phyloP scores from a whole-genome alignment of 2,797 vertebrate genomes.

The Serranus cabrilla region DNA sequence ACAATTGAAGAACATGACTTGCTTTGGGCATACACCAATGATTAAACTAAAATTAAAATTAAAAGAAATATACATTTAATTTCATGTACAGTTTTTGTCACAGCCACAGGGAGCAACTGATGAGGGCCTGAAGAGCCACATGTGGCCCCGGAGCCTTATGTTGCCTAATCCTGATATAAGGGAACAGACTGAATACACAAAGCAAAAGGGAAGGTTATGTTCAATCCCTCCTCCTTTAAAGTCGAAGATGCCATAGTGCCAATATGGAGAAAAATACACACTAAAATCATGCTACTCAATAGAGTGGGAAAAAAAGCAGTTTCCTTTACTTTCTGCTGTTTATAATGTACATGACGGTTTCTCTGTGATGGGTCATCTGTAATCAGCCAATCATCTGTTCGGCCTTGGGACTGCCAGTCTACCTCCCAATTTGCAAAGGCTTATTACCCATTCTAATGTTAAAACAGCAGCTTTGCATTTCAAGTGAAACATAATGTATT shows the following conservation, averaged over 20 bases:
- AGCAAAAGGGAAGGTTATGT: background rate
- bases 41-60: too few species aligned
- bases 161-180: too few species aligned
- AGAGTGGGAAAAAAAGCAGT: background rate
- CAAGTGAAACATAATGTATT: conserved; percentile 56
- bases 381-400: conserved; percentile 17
- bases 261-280: background rate
- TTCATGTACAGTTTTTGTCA: too few species aligned
- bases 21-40: too few species aligned
- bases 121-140: too few species aligned
- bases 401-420: conserved; percentile 28
- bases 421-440: conserved; percentile 42
- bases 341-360: background rate
- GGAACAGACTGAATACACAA: too few species aligned
- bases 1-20: too few species aligned
- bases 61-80: too few species aligned
- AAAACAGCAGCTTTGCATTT: conserved; percentile 35
- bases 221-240: too few species aligned
- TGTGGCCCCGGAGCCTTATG: too few species aligned
- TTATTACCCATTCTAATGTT: conserved; percentile 34
- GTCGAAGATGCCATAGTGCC: background rate
- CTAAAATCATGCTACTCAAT: background rate
- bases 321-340: background rate
- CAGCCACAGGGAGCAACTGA: too few species aligned
- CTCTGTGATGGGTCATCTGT: conserved; percentile 17